Evolutionary conservation across 2,888 invertebrate genomes (phyloP).

Genomic region (Agrotis puta): DNA sequence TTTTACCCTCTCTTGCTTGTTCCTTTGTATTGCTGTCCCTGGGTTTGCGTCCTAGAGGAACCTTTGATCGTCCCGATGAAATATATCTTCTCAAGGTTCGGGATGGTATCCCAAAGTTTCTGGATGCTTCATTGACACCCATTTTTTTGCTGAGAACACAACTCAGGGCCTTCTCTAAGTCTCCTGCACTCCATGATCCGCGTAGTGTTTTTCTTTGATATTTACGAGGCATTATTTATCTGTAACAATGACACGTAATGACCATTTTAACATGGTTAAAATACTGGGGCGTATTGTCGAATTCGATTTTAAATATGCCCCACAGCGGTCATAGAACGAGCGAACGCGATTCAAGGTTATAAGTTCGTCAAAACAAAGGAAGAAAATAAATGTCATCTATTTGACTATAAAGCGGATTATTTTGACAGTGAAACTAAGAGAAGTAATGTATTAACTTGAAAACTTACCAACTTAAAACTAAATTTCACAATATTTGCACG

Average conservation of each 20-base stretch:
- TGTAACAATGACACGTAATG: slow-evolving; percentile 13
- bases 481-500: background rate
- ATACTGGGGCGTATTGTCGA: slow-evolving; percentile 11
- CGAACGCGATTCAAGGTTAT: slow-evolving; percentile 5
- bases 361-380: background rate
- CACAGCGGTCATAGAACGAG: background rate
- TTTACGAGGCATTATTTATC: slow-evolving; percentile 9
- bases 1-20: background rate
- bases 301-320: slow-evolving; percentile 12
- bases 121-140: slow-evolving; percentile 33
- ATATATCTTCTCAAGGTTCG: slow-evolving; percentile 31
- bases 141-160: slow-evolving; percentile 1
- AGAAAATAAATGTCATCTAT: background rate
- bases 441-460: background rate
- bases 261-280: slow-evolving; percentile 7
- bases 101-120: slow-evolving; percentile 32
- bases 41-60: slow-evolving; percentile 13
- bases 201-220: slow-evolving; percentile 13
- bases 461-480: background rate
- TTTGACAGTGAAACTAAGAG: background rate
- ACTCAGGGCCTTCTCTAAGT: slow-evolving; percentile 10
- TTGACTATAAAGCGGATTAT: slow-evolving; percentile 2
- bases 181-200: slow-evolving; percentile 12
- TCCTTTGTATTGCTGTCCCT: background rate
- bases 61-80: slow-evolving; percentile 17